These are phyloP conservation scores for Helogale parvula DNA, from an alignment of 2,113 vertebrate genomes.

Conservation along the genomic window DNA sequence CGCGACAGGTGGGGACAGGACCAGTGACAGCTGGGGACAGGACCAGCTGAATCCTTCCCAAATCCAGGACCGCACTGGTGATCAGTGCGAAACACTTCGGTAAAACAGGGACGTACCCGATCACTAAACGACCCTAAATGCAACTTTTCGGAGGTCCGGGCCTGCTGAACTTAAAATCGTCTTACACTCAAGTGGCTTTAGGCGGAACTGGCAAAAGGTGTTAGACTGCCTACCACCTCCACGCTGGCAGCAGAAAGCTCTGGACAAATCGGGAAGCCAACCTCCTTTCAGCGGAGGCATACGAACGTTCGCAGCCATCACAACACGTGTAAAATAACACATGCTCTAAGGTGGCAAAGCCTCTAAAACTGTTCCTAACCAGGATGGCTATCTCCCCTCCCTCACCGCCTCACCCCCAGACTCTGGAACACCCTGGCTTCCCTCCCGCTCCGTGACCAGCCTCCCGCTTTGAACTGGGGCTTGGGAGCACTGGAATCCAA, in stretches of 20 bases:
- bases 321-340: not conserved
- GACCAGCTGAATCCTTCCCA: not conserved
- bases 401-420: too few relatives aligned
- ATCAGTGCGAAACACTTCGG: not conserved
- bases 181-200: not conserved
- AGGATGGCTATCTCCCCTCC: not conserved
- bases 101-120: not conserved
- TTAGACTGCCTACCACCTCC: not conserved
- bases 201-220: not conserved
- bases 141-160: not conserved
- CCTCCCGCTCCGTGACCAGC: not conserved
- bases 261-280: not conserved
- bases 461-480: not conserved
- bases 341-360: not conserved
- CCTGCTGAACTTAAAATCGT: not conserved
- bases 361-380: not conserved
- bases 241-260: not conserved
- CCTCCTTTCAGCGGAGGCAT: not conserved
- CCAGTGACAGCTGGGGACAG: not conserved
- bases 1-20: not conserved
- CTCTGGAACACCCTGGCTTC: not conserved
- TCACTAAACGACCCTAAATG: not conserved
- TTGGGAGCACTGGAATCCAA: not conserved
- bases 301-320: not conserved
- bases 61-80: rapidly evolving